Conservation (phyloP, 2,888 invertebrate species). For the Lumbricus terrestris region DNA sequence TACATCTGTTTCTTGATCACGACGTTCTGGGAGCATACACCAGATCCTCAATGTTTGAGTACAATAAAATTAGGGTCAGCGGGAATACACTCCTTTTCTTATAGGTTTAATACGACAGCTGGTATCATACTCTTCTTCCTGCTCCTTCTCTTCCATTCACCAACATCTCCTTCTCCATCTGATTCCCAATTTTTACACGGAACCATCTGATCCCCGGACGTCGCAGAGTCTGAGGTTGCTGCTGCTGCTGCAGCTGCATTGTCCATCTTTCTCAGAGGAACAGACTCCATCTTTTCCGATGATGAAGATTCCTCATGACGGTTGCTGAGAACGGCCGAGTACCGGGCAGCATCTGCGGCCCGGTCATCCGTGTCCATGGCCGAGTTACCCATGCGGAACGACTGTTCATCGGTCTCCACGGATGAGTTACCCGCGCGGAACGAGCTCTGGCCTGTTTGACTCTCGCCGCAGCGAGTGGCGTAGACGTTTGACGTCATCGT, state of each 20-base stretch:
- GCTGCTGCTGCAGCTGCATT: not conserved
- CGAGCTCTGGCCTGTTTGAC: not conserved
- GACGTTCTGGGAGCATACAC: not conserved
- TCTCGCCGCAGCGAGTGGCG: not conserved
- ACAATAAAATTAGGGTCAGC: not conserved
- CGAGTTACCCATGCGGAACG: not conserved
- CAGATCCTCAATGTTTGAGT: not conserved
- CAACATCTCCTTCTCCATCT: not conserved
- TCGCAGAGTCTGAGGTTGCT: not conserved
- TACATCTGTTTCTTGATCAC: not conserved
- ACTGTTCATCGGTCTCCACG: not conserved
- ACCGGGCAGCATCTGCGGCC: not conserved
- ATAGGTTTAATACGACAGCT: not conserved
- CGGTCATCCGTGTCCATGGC: not conserved
- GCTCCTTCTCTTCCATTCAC: not conserved
- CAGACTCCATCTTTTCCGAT: not conserved
- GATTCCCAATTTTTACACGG: not conserved
- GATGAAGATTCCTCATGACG: not conserved
- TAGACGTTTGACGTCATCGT: conserved; percentile 5
- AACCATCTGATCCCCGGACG: not conserved
- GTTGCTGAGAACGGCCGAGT: not conserved
- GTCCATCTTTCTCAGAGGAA: not conserved
- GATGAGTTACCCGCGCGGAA: not conserved
- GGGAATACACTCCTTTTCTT: conserved; percentile 3
- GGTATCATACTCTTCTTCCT: not conserved